phyloP scores from a whole-genome alignment of 1,140 invertebrate species.

The Tetramorium simillimum region DNA sequence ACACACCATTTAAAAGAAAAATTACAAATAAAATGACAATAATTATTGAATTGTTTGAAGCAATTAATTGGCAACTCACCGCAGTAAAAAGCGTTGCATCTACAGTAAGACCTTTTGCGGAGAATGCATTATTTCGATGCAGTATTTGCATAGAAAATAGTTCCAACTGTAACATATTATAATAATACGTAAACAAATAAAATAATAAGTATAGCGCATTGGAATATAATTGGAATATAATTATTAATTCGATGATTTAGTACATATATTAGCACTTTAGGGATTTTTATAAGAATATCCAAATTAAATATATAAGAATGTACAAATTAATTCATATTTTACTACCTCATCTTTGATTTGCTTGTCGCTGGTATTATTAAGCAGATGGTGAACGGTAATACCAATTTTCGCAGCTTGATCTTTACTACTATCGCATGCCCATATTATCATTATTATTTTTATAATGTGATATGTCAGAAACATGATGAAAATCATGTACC shows the following conservation, averaged over 20 bases:
- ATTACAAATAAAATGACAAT: neutral
- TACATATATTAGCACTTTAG: neutral
- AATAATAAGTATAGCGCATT: neutral
- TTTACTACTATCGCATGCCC: conserved; percentile 77
- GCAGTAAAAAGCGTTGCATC: conserved; percentile 70
- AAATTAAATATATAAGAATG: neutral
- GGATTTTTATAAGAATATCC: neutral
- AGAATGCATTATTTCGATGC: conserved; percentile 73
- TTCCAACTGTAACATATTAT: conserved; percentile 70
- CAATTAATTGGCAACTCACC: conserved; percentile 57
- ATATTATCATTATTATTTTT: conserved; percentile 75
- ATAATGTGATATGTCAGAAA: conserved; percentile 69
- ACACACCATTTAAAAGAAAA: conserved; percentile 69
- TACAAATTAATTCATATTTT: neutral
- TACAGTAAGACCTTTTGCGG: conserved; percentile 70
- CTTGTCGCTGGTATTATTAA: conserved; percentile 73
- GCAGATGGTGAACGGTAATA: conserved; percentile 73
- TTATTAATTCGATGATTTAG: neutral
- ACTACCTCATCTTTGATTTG: conserved; percentile 78
- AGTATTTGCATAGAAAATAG: conserved; percentile 77
- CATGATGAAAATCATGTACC: conserved; percentile 70
- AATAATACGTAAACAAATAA: neutral
- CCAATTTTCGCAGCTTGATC: conserved; percentile 72
- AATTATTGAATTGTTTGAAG: neutral
- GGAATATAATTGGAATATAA: neutral